These are phyloP conservation scores for Idaea straminata DNA, from an alignment of 2,888 invertebrate species.

Conservation along the genomic window DNA sequence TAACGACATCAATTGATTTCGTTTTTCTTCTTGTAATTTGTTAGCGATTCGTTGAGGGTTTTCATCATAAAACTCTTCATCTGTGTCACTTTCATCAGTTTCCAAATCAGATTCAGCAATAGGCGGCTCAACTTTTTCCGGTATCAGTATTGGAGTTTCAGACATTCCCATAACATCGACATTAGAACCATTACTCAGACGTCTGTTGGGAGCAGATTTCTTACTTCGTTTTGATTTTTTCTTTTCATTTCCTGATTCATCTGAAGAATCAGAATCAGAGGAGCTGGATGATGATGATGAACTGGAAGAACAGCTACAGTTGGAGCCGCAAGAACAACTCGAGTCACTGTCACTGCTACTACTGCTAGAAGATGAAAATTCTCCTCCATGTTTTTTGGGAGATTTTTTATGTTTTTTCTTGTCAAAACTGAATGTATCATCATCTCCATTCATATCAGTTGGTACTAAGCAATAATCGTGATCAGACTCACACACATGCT, in stretches of 20 bases:
- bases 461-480: conserved; percentile 87
- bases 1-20: conserved; percentile 83
- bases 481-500: conserved; percentile 83
- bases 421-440: conserved; percentile 59
- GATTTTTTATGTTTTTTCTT: conserved; percentile 76
- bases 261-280: conserved; percentile 72
- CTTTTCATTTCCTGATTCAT: conserved; percentile 63
- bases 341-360: conserved; percentile 88
- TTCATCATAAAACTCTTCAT: conserved; percentile 93
- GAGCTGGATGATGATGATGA: conserved; percentile 84
- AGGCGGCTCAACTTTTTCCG: conserved; percentile 79
- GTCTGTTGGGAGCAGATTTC: conserved; percentile 58
- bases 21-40: conserved; percentile 87
- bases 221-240: conserved; percentile 67
- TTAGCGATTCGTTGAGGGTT: conserved; percentile 88
- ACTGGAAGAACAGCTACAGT: conserved; percentile 90
- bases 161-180: conserved; percentile 77
- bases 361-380: conserved; percentile 85
- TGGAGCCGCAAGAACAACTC: conserved; percentile 90
- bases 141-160: conserved; percentile 67
- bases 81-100: conserved; percentile 91
- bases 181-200: conserved; percentile 73
- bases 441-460: conserved; percentile 67
- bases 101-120: conserved; percentile 91
- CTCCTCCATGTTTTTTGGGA: conserved; percentile 71